These are phyloP conservation scores for Pionites leucogaster DNA, from an alignment of 2,113 vertebrate species.

Conservation along the genomic window DNA sequence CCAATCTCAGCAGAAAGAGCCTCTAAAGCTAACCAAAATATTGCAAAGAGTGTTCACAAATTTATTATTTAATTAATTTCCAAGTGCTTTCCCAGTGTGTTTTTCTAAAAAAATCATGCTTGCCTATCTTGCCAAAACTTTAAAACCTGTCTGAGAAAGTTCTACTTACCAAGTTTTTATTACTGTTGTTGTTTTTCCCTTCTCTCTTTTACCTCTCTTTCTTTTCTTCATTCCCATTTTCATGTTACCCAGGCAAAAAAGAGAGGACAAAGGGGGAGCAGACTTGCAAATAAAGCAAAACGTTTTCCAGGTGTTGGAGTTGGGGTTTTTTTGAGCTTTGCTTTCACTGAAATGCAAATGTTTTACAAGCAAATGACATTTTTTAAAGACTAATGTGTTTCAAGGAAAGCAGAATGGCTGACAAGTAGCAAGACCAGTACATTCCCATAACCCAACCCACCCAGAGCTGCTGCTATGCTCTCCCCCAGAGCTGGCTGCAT, in stretches of 20 bases:
- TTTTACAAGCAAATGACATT: neutral
- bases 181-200: neutral
- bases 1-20: neutral
- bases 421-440: neutral
- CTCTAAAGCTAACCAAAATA: neutral
- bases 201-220: neutral
- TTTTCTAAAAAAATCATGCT: neutral
- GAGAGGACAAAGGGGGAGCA: neutral
- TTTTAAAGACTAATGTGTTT: neutral
- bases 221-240: neutral
- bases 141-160: neutral
- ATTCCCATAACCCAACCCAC: neutral
- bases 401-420: neutral
- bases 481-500: neutral
- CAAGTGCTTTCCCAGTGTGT: neutral
- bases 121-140: neutral
- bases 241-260: neutral
- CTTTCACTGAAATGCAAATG: neutral
- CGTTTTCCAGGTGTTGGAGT: neutral
- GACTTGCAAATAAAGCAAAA: neutral
- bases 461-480: neutral
- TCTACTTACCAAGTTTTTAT: neutral
- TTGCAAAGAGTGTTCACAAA: neutral
- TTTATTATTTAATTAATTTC: neutral
- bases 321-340: neutral